A percentile compares a stretch with the other conserved stretches of the same genome.
Evolutionary conservation across 2,888 invertebrate genomes (phyloP).

Genomic region (Pollenia griseotomentosa): DNA sequence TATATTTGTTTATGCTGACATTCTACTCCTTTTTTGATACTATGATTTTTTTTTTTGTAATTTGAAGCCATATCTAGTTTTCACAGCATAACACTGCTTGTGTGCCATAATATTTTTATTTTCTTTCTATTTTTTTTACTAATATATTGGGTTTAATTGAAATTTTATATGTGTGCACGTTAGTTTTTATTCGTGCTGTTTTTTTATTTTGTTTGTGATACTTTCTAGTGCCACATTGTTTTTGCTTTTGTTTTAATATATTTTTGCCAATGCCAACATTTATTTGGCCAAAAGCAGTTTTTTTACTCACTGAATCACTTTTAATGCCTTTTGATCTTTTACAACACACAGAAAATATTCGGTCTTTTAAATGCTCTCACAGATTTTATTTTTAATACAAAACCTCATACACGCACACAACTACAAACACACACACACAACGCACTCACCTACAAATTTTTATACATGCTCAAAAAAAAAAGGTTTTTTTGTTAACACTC

Average conservation of each 20-base stretch:
- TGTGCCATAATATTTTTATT: slow-evolving; percentile 49
- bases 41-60: not conserved
- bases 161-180: slow-evolving; percentile 22
- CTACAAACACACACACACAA: slow-evolving; percentile 1
- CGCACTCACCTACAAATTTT: slow-evolving; percentile 28
- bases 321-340: slow-evolving; percentile 73
- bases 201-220: not conserved
- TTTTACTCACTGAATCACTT: slow-evolving; percentile 62
- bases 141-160: slow-evolving; percentile 62
- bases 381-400: slow-evolving; percentile 25
- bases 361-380: slow-evolving; percentile 51
- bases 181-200: not conserved
- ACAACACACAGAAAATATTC: slow-evolving; percentile 42
- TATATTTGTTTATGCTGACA: too few species aligned
- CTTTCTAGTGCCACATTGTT: slow-evolving; percentile 34
- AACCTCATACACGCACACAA: slow-evolving; percentile 2
- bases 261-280: slow-evolving; percentile 62
- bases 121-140: slow-evolving; percentile 28
- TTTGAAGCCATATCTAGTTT: not conserved
- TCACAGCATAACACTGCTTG: not conserved
- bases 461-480: slow-evolving; percentile 28
- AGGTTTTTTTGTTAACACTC: not conserved
- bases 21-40: too few species aligned
- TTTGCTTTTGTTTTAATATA: slow-evolving; percentile 18
- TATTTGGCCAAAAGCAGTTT: slow-evolving; percentile 60